Base-by-base conservation (phyloP, 2,113 vertebrate species). In the Malurus cyaneus region DNA sequence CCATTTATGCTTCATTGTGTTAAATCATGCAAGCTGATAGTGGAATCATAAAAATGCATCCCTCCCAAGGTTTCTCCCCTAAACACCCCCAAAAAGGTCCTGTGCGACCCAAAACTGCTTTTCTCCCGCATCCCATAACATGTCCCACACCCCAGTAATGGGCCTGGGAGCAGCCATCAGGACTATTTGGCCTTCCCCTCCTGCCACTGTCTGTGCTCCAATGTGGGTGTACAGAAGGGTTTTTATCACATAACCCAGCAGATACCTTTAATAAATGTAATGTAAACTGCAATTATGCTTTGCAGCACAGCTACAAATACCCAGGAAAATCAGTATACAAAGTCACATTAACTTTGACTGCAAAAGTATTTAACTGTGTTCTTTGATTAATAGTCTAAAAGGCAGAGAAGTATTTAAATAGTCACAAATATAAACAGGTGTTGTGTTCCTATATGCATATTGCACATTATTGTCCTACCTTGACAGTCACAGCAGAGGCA, bases 361-460 rank as follows among this genome's bases (percentile, higher is more conserved):
- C 7, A 54, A 59, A 83, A 50, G 32, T 36, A 84, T 69, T 73
- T 88, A 74, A 81, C 3, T 24, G 8, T 23, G 3, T 60, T 26
- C 78, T 19, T 91, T 91, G 67, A 83, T 29, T 20, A 62, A 28
- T 50, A 32, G 52, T 65, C 31, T 61, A 65, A 65, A 86, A 59
- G 53, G 18, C 69, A 12, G 13, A 72, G 14, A 88, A 89, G 53
- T 20, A 56, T 71, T 84, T 78, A 31, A 89, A 39, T 25, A 11
- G 10, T 57, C 32, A 18, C 14, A 92, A 61, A 57, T 49, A 49
- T 20, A 54, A 87, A 60, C 2, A 32, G 19, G 60, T 32, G n/a
- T 12, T 77, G 24, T 11, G 34, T 10, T 71, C 53, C 74, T 11
- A 23, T 0, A 0, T 39, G 6, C 9, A 16, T 20, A 2, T 15